A percentile compares a stretch with the other conserved stretches of the same genome.
These are phyloP conservation scores for Sorex araneus DNA, from an alignment of 2,113 vertebrate species.

Conservation along the genomic window DNA sequence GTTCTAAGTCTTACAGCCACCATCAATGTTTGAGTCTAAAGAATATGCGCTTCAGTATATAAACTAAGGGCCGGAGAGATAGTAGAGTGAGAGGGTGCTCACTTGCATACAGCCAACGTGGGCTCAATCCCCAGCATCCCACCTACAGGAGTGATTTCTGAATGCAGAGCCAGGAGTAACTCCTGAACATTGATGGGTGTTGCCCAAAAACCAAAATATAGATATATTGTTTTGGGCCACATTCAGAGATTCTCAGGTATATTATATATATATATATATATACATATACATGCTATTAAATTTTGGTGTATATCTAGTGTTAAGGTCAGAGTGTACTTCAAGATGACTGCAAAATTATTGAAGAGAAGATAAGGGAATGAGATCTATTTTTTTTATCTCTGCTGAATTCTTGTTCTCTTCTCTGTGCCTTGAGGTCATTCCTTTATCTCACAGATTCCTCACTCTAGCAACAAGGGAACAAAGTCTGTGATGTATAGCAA, in stretches of 20 bases:
- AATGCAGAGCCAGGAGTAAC: no score
- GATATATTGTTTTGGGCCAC: no score
- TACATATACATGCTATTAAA: neutral
- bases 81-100: no score
- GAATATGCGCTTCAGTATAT: neutral
- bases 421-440: constrained; percentile 51
- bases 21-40: neutral
- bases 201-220: no score
- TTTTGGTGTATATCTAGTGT: neutral
- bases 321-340: neutral
- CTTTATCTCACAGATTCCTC: constrained; percentile 59
- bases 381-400: constrained; percentile 5
- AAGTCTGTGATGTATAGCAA: constrained; percentile 51
- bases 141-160: no score
- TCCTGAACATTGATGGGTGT: no score
- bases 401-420: neutral
- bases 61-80: neutral
- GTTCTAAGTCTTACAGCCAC: neutral
- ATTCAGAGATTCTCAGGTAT: no score
- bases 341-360: neutral
- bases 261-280: no score
- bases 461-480: constrained; percentile 31
- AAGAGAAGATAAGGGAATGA: neutral
- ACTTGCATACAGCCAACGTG: no score
- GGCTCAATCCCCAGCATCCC: no score